phyloP scores from a whole-genome alignment of 2,797 vertebrate species.

The Mionectes olivaceus region DNA sequence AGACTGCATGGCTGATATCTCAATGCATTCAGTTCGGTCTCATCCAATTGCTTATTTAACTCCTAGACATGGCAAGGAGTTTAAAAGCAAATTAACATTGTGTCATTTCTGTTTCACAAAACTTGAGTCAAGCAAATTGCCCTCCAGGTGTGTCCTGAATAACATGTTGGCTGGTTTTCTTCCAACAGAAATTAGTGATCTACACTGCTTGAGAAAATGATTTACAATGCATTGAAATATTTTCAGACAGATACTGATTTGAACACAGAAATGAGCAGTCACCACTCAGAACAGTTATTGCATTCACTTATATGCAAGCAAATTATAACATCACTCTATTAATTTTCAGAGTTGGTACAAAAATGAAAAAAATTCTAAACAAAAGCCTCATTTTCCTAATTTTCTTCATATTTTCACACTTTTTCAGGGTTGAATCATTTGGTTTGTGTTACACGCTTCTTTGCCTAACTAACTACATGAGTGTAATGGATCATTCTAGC shows the following conservation, averaged over 20 bases:
- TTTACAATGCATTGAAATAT: neutral
- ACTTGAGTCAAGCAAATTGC: slow-evolving; percentile 46
- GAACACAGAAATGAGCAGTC: neutral
- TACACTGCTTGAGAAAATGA: slow-evolving; percentile 13
- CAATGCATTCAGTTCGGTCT: slow-evolving; percentile 48
- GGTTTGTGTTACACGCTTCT: neutral
- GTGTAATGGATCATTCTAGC: neutral
- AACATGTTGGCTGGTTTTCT: neutral
- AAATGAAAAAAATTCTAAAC: neutral
- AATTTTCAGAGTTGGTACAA: neutral
- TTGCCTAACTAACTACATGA: neutral
- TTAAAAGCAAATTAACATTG: slow-evolving; percentile 62
- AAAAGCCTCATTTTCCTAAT: neutral
- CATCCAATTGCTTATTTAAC: slow-evolving; percentile 54
- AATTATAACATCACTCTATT: neutral
- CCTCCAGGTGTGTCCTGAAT: slow-evolving; percentile 49
- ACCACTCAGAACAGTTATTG: neutral
- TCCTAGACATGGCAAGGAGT: slow-evolving; percentile 30
- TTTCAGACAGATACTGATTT: slow-evolving; percentile 15
- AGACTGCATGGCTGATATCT: slow-evolving; percentile 5
- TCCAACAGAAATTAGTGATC: slow-evolving; percentile 31
- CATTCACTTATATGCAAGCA: neutral
- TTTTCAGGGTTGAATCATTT: neutral
- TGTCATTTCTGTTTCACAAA: slow-evolving; percentile 62
- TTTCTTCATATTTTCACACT: neutral